Evolutionary conservation across 2,888 invertebrate genomes (phyloP).

Genomic region (Cheilosia soror): DNA sequence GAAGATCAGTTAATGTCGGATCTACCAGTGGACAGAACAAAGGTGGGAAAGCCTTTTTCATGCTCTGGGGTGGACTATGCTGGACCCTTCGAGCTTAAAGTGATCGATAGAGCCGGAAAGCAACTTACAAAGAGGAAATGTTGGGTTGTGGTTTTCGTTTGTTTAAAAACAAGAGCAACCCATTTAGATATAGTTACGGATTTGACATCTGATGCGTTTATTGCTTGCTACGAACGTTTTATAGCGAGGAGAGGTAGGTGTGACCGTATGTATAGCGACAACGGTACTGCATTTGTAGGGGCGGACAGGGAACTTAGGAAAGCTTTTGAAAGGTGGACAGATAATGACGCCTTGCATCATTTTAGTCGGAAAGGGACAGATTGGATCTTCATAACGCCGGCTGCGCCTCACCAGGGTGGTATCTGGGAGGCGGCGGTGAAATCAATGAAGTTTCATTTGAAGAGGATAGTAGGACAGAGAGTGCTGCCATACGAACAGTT

Average conservation of each 20-base stretch:
- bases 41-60: conserved; percentile 35
- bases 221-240: background rate
- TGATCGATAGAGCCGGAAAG: background rate
- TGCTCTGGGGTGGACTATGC: conserved; percentile 35
- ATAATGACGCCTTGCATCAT: background rate
- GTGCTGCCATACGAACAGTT: conserved; percentile 31
- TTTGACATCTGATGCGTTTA: conserved; percentile 8
- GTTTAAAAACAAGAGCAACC: too few relatives aligned
- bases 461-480: conserved; percentile 3
- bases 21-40: conserved; percentile 37
- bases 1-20: conserved; percentile 25
- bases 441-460: conserved; percentile 38
- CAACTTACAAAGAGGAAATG: too few relatives aligned
- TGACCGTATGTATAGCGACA: conserved; percentile 44
- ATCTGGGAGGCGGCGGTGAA: conserved; percentile 62
- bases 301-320: conserved; percentile 8
- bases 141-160: too few relatives aligned
- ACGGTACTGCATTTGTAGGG: conserved; percentile 39
- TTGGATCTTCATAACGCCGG: conserved; percentile 9
- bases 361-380: background rate
- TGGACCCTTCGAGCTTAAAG: conserved; percentile 28
- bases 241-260: conserved; percentile 58
- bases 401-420: conserved; percentile 64
- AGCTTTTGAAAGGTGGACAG: background rate
- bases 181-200: conserved; percentile 32